Base-by-base conservation (phyloP, 2,888 invertebrate genomes). In the Campoplex capitator region DNA sequence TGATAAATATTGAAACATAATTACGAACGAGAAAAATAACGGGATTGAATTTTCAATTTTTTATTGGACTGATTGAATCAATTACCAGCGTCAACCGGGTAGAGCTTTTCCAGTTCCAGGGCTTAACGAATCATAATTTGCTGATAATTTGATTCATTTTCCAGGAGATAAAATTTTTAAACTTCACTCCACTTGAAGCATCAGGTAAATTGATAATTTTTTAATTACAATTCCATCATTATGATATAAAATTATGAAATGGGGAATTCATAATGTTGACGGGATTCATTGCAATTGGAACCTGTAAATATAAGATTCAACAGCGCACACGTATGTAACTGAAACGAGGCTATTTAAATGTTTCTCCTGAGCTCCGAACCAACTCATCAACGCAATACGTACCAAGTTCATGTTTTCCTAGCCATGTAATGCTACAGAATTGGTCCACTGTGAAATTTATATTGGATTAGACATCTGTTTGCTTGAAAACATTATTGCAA, bases 401-500 rank as follows among this genome's bases (percentile, higher is more conserved):
- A 32, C 38, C 3, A n/a, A 68, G 38, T 42, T 62, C 62, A 32
- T 28, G 32, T 62, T 28, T 28, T 62, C 32, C 11, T 62, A 28
- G 62, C 32, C 32, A 32, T 32, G 62, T 32, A 32, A 62, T 32
- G 16, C 32, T 62, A 62, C 62, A 51, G 13, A 62, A 62, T 32
- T 62, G 62, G 62, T 62, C 11, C 13, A 4, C 62, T 32, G 28
- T 32, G 16, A 32, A 62, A 32, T 32, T 32, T 68, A 18, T 42
- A 68, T 68, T 38, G 42, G 67, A 62, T 62, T 32, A 62, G 62
- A 62, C 62, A 62, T 68, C 67, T 68, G 67, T 42, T 68, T n/a
- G 67, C n/a, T 38, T 68, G 67, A 68, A 42, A 38, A 68, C 9
- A 23, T 68, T 68, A 38, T 68, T 68, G 67, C 67, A 42, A 38